Percentiles rank a stretch among this genome's conserved stretches.
Conservation (phyloP, 2,888 invertebrate genomes). For the Parochlus steinenii region DNA sequence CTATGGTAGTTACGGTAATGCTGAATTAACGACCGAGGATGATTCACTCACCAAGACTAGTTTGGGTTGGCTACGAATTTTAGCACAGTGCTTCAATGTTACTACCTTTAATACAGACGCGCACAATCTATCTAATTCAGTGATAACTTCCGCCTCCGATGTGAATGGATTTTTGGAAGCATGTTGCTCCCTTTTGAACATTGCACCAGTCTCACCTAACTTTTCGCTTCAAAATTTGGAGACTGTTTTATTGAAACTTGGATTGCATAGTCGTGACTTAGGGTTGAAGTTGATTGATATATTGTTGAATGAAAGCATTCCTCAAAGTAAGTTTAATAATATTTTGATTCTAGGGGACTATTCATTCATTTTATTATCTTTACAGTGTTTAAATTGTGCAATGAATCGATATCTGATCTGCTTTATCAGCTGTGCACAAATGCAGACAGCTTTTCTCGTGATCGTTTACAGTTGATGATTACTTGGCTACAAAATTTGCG, state of each 20-base stretch:
- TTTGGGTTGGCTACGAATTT: slow-evolving; percentile 68
- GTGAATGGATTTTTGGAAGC: slow-evolving; percentile 50
- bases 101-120: slow-evolving; percentile 24
- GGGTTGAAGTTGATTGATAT: slow-evolving; percentile 40
- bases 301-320: slow-evolving; percentile 38
- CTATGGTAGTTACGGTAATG: slow-evolving; percentile 10
- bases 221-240: slow-evolving; percentile 42
- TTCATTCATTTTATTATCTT: slow-evolving; percentile 6
- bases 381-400: slow-evolving; percentile 29
- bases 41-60: slow-evolving; percentile 36
- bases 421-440: slow-evolving; percentile 61
- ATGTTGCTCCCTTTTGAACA: slow-evolving; percentile 52
- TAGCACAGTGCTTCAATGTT: slow-evolving; percentile 58
- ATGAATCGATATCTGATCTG: slow-evolving; percentile 55
- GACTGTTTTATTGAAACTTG: slow-evolving; percentile 50
- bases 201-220: slow-evolving; percentile 42
- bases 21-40: slow-evolving; percentile 20
- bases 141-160: slow-evolving; percentile 44
- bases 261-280: slow-evolving; percentile 43
- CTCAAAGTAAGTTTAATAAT: slow-evolving; percentile 23
- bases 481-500: slow-evolving; percentile 41
- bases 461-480: slow-evolving; percentile 47
- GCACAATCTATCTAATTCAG: slow-evolving; percentile 27
- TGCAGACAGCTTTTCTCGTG: slow-evolving; percentile 32
- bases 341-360: neutral